Percentiles rank a stretch among this genome's conserved stretches.
These are phyloP conservation scores for Montipora capricornis DNA, from an alignment of 64 coral and sea anemone genomes.

Conservation along the genomic window DNA sequence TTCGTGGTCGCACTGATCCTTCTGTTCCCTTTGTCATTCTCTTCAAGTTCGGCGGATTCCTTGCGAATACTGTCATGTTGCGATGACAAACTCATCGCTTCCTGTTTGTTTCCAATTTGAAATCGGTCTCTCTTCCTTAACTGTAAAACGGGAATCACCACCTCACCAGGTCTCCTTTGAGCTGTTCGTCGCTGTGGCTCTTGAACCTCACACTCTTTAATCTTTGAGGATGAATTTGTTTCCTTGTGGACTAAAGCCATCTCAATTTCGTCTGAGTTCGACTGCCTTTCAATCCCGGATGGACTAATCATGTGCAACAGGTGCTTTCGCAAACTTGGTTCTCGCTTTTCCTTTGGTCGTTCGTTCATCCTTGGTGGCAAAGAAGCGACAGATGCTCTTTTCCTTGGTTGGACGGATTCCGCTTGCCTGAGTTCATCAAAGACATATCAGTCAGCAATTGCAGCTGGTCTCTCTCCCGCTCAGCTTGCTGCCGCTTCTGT, in stretches of 20 bases:
- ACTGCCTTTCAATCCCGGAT: not conserved
- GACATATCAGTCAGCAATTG: constrained; percentile 93
- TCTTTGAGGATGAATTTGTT: not conserved
- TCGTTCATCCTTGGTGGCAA: constrained; percentile 33
- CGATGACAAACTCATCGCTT: not conserved
- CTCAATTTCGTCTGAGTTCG: not conserved
- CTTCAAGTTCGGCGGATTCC: not conserved
- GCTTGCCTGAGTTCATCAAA: constrained; percentile 88
- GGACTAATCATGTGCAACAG: constrained; percentile 51
- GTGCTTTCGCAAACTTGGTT: constrained; percentile 47
- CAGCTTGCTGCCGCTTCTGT: constrained; percentile 75
- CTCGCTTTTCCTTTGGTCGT: constrained; percentile 17
- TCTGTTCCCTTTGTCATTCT: not conserved
- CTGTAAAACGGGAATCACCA: not conserved
- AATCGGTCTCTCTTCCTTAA: not conserved
- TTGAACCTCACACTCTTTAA: not conserved
- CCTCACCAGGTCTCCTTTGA: not conserved
- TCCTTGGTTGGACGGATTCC: constrained; percentile 69
- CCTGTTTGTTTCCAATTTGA: not conserved
- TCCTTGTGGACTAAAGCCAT: not conserved
- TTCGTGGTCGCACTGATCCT: not conserved
- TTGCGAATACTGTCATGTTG: not conserved
- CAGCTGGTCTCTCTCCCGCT: constrained; percentile 86
- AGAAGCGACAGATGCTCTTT: constrained; percentile 50
- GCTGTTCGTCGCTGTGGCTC: not conserved